Evolutionary conservation across 2,797 vertebrate genomes (phyloP).

Genomic region (Rhincodon typus): DNA sequence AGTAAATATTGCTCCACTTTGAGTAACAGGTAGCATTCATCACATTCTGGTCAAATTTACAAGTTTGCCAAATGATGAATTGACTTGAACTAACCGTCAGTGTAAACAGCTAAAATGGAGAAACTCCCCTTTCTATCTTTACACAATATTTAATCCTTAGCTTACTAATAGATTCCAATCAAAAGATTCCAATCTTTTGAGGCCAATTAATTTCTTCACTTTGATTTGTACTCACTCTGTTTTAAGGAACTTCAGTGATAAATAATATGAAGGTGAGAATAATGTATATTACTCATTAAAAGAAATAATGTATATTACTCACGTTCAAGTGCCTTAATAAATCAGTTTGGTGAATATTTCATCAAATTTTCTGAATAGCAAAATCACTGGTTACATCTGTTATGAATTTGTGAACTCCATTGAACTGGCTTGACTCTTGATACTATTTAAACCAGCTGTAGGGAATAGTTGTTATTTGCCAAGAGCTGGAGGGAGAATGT

Average conservation of each 20-base stretch:
- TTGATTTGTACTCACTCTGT: background rate
- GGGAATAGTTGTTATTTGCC: background rate
- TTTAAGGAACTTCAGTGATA: background rate
- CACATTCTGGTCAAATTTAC: background rate
- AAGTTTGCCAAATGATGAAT: background rate
- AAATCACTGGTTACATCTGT: conserved; percentile 8
- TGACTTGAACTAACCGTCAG: background rate
- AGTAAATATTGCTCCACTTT: conserved; percentile 3
- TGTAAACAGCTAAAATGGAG: background rate
- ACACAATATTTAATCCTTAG: background rate
- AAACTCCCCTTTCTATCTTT: background rate
- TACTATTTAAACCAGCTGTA: conserved; percentile 27
- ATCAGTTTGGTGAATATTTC: background rate
- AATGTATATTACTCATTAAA: background rate
- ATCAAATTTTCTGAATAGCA: background rate
- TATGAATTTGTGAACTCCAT: background rate
- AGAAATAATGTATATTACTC: too few relatives aligned
- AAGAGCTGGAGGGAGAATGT: background rate
- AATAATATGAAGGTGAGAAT: background rate
- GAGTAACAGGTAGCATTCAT: conserved; percentile 3
- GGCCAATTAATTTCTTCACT: background rate
- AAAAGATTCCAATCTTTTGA: background rate
- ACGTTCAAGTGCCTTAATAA: background rate
- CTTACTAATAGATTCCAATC: background rate
- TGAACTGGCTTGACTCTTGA: background rate